Conservation (phyloP, 2,113 vertebrate species). For the Mastomys natalensis region DNA sequence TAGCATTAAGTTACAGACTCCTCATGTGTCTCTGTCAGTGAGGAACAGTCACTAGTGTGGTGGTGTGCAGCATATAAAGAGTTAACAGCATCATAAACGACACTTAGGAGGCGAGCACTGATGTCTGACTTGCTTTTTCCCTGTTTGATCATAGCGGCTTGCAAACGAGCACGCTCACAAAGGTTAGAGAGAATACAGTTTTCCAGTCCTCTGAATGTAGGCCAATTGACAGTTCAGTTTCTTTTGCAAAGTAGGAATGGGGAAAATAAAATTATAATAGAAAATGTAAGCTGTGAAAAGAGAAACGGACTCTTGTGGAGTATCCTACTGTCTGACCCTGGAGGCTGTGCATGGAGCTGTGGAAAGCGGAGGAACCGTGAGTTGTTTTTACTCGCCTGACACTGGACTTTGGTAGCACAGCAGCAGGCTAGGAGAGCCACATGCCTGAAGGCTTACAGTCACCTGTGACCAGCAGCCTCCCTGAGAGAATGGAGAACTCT, state of each 20-base stretch:
- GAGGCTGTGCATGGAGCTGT: not conserved
- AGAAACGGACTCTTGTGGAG: not conserved
- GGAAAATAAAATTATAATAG: not conserved
- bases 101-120: not conserved
- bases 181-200: not conserved
- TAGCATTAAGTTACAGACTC: constrained; percentile 14
- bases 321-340: not conserved
- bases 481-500: not conserved
- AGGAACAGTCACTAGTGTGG: not conserved
- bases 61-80: constrained; percentile 19
- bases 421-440: not conserved
- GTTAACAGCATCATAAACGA: not conserved
- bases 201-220: constrained; percentile 2
- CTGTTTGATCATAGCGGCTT: not conserved
- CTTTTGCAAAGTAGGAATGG: not conserved
- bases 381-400: not conserved
- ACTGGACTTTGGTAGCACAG: not conserved
- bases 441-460: not conserved
- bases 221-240: not conserved
- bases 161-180: not conserved
- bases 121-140: not conserved
- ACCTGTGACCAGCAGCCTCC: not conserved
- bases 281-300: constrained; percentile 45
- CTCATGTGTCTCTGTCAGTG: not conserved
- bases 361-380: not conserved